Percentiles rank a stretch among this genome's conserved stretches.
phyloP scores from a whole-genome alignment of 1,140 invertebrate species.

The Archivesica marissinica region DNA sequence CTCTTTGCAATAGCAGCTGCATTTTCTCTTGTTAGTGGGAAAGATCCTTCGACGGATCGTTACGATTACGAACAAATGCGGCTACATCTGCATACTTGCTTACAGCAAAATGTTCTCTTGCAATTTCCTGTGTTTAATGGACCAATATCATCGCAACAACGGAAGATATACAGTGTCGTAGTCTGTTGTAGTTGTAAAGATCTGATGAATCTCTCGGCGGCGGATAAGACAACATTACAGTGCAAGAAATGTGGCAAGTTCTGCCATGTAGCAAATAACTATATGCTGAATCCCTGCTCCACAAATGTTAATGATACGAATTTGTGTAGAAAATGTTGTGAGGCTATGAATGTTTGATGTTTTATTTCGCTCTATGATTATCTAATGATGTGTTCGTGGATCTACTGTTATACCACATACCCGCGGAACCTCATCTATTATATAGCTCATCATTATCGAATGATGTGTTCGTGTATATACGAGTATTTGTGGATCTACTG shows the following conservation, averaged over 20 bases:
- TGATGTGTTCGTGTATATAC: too few relatives aligned
- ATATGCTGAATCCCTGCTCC: not conserved
- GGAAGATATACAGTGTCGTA: not conserved
- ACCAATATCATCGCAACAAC: not conserved
- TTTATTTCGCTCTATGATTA: too few relatives aligned
- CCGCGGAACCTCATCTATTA: too few relatives aligned
- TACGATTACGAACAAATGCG: slow-evolving; percentile 36
- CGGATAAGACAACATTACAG: not conserved
- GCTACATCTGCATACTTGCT: slow-evolving; percentile 18
- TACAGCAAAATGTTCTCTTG: not conserved
- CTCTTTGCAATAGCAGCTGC: slow-evolving; percentile 55
- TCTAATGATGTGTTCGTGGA: too few relatives aligned
- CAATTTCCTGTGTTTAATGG: slow-evolving; percentile 7
- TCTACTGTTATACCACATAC: too few relatives aligned
- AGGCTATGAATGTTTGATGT: too few relatives aligned
- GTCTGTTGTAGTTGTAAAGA: slow-evolving; percentile 14
- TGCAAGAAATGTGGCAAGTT: not conserved
- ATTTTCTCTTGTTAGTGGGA: slow-evolving; percentile 22
- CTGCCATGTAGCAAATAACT: not conserved
- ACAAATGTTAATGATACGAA: not conserved
- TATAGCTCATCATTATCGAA: too few relatives aligned
- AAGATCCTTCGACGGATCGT: not conserved
- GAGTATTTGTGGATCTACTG: too few relatives aligned
- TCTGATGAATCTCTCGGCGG: not conserved
- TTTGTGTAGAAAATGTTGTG: not conserved